A percentile compares a stretch with the other conserved stretches of the same genome.
These are phyloP conservation scores for Baccha elongata DNA, from an alignment of 2,888 invertebrate species.

Conservation along the genomic window DNA sequence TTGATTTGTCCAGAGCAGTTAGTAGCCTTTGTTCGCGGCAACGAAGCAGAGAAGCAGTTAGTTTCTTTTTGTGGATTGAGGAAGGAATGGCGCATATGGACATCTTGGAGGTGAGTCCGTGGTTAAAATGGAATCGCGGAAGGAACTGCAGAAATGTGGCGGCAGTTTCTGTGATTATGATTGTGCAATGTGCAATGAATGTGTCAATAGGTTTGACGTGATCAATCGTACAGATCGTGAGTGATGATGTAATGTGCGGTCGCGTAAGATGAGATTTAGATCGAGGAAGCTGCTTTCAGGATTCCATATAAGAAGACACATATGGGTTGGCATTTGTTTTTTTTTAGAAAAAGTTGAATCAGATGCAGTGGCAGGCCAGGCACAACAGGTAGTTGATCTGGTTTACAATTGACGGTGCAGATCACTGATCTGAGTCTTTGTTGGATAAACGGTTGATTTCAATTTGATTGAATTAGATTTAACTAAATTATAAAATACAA, in stretches of 20 bases:
- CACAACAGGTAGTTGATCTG: conserved; percentile 56
- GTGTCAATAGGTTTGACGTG: conserved; percentile 72
- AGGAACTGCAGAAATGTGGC: conserved; percentile 62
- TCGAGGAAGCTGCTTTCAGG: conserved; percentile 64
- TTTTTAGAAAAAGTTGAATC: conserved; percentile 50
- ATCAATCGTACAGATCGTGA: conserved; percentile 70
- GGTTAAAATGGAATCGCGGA: conserved; percentile 54
- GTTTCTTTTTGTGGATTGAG: conserved; percentile 7
- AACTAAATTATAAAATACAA: no score
- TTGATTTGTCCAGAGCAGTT: conserved; percentile 33
- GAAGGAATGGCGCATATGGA: conserved; percentile 11
- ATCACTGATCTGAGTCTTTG: conserved; percentile 44
- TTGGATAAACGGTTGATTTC: not conserved
- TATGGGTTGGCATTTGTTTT: not conserved
- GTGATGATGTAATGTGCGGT: conserved; percentile 55
- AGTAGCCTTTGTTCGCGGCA: not conserved
- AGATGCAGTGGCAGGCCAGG: conserved; percentile 52
- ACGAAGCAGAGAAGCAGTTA: not conserved
- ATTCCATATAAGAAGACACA: conserved; percentile 46
- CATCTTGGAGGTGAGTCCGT: conserved; percentile 12
- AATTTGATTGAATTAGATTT: not conserved
- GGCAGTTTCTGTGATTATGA: conserved; percentile 67
- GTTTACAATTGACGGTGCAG: conserved; percentile 61
- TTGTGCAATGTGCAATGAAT: conserved; percentile 69
- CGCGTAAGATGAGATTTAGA: conserved; percentile 34